Percentiles rank a stretch among this genome's conserved stretches.
These are phyloP conservation scores for Sakesphorus luctuosus DNA, from an alignment of 2,113 vertebrate genomes.

Conservation along the genomic window DNA sequence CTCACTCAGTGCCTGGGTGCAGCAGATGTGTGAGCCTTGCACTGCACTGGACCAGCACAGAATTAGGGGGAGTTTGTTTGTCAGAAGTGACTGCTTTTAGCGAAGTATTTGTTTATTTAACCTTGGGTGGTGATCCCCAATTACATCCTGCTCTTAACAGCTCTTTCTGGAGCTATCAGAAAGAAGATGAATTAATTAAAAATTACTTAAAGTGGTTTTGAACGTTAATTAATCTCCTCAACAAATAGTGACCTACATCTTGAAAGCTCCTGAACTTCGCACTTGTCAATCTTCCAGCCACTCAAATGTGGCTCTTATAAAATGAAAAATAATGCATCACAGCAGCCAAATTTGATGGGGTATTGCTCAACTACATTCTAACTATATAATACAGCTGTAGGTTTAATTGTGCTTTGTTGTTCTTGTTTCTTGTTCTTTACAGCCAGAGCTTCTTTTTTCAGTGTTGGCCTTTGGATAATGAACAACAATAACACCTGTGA, in stretches of 20 bases:
- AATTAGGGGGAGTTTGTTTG: neutral
- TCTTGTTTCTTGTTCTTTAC: neutral
- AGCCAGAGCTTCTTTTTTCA: neutral
- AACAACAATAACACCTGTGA: neutral
- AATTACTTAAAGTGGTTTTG: neutral
- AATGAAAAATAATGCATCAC: neutral
- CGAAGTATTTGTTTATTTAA: neutral
- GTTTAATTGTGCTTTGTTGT: constrained; percentile 4
- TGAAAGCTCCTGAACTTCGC: neutral
- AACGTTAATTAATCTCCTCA: neutral
- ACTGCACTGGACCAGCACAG: rapidly evolving
- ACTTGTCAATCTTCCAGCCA: neutral
- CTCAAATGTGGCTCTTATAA: neutral
- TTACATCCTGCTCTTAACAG: neutral
- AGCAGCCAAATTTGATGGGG: neutral
- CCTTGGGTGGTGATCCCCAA: neutral
- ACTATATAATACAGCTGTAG: neutral
- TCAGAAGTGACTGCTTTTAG: neutral
- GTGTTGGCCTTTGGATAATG: neutral
- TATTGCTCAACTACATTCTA: neutral
- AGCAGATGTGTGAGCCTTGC: rapidly evolving
- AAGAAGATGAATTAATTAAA: constrained; percentile 7
- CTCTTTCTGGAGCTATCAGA: neutral
- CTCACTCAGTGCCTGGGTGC: rapidly evolving
- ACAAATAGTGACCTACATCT: neutral